Percentiles rank a stretch among this genome's conserved stretches.
Evolutionary conservation across 2,113 vertebrate genomes (phyloP).

Genomic region (Empidonax alnorum): DNA sequence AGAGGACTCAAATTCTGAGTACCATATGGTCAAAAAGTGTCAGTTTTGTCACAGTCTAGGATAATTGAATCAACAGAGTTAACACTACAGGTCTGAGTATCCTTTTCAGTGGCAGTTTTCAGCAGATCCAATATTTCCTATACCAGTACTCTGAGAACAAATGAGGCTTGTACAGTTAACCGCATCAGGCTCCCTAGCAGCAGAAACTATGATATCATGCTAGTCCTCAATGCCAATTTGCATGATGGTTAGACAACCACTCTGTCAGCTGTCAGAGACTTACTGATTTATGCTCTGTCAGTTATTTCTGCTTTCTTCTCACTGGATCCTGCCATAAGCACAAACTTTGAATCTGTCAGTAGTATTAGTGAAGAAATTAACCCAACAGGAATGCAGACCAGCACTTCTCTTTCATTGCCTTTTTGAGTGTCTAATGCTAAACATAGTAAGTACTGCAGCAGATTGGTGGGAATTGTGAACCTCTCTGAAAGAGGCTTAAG

Average conservation of each 20-base stretch:
- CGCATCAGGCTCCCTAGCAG: background rate
- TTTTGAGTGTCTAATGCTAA: background rate
- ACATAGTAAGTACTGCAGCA: background rate
- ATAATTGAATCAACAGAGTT: background rate
- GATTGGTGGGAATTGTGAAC: background rate
- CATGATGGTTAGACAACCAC: background rate
- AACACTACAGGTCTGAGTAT: background rate
- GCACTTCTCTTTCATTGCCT: background rate
- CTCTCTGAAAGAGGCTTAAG: background rate
- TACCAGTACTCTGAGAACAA: background rate
- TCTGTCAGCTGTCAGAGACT: background rate
- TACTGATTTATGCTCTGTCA: background rate
- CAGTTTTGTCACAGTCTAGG: background rate
- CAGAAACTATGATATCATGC: background rate
- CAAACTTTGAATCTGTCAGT: background rate
- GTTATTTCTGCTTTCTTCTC: background rate
- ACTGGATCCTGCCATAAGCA: background rate
- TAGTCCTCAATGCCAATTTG: background rate
- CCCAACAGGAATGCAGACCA: background rate
- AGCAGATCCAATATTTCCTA: background rate
- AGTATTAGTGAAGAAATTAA: background rate
- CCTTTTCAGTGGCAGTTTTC: background rate
- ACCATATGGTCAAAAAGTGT: background rate
- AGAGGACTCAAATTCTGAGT: background rate
- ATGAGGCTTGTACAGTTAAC: background rate